A percentile compares a stretch with the other conserved stretches of the same genome.
These are phyloP conservation scores for Enoplosus armatus DNA, from an alignment of 2,797 vertebrate genomes.

Conservation along the genomic window DNA sequence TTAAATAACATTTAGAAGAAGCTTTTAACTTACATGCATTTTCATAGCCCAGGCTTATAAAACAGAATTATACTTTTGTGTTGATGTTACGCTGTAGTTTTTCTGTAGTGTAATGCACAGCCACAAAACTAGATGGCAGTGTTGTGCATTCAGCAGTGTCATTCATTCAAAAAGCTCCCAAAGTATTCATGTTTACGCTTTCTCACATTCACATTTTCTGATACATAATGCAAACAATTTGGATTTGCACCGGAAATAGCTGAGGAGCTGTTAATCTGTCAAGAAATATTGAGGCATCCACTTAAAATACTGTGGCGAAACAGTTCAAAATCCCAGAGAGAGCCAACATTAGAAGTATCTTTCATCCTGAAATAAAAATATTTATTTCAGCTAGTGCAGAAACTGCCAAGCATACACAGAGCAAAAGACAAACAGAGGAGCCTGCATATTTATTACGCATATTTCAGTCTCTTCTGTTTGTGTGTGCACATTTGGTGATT, in stretches of 20 bases:
- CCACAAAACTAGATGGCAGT: slow-evolving; percentile 44
- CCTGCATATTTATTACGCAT: background rate
- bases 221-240: background rate
- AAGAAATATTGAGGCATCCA: background rate
- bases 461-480: slow-evolving; percentile 3
- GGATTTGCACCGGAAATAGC: slow-evolving; percentile 1
- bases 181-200: background rate
- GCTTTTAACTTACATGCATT: background rate
- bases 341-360: background rate
- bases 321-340: background rate
- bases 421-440: background rate
- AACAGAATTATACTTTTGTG: no score
- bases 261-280: background rate
- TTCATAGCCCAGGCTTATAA: no score
- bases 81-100: no score
- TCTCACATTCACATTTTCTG: background rate
- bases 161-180: background rate
- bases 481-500: background rate
- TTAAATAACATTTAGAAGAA: background rate
- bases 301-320: background rate
- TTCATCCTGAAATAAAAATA: background rate
- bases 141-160: background rate
- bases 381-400: background rate
- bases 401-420: background rate
- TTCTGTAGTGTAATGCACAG: background rate